phyloP scores from a whole-genome alignment of 1,140 invertebrate species.

The Microplitis mediator region DNA sequence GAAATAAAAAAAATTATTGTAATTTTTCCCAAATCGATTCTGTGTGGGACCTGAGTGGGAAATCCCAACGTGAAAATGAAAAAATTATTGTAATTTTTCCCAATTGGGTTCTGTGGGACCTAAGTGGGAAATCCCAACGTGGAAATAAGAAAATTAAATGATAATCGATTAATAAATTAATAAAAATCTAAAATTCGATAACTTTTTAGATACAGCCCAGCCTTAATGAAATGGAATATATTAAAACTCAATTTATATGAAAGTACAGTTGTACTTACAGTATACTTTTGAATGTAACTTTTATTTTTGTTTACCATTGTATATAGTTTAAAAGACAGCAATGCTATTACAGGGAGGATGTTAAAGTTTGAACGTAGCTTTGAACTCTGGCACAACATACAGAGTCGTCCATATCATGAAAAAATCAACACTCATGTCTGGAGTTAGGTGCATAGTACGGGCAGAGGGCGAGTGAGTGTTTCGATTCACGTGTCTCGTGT shows the following conservation, averaged over 20 bases:
- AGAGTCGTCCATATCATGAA: neutral
- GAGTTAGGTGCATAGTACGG: neutral
- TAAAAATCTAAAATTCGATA: neutral
- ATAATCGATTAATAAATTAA: too few species aligned
- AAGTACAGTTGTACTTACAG: neutral
- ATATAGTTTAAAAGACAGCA: neutral
- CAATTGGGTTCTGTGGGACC: too few species aligned
- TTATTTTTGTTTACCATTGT: neutral
- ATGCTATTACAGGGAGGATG: neutral
- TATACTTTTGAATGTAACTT: neutral
- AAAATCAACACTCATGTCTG: slow-evolving; percentile 4
- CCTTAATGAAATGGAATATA: neutral
- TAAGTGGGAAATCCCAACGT: too few species aligned
- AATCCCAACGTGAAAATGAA: too few species aligned
- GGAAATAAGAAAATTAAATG: too few species aligned
- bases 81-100: too few species aligned
- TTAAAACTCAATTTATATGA: slow-evolving; percentile 25
- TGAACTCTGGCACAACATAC: neutral
- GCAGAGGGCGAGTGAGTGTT: neutral
- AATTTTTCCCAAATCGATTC: too few species aligned
- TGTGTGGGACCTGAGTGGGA: too few species aligned
- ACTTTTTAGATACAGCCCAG: neutral
- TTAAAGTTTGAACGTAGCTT: neutral
- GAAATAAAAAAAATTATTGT: too few species aligned
- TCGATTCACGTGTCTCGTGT: neutral